Percentiles rank a stretch among this genome's conserved stretches.
These are phyloP conservation scores for Rhinoptilus africanus DNA, from an alignment of 2,113 vertebrate species.

Conservation along the genomic window DNA sequence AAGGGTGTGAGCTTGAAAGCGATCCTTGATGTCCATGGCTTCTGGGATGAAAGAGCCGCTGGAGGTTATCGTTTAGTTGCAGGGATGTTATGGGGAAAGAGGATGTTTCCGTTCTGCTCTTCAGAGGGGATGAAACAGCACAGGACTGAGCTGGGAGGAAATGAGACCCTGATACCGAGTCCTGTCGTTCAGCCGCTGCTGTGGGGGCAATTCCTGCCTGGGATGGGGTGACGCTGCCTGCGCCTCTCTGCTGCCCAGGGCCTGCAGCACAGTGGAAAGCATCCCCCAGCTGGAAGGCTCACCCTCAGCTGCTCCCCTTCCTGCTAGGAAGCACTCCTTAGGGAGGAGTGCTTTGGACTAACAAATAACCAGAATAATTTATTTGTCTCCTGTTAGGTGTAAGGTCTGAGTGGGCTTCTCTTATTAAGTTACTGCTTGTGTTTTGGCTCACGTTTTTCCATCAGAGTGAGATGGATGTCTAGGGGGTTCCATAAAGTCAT, in stretches of 20 bases:
- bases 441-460: neutral
- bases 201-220: fast-evolving
- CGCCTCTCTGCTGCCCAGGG: neutral
- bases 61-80: neutral
- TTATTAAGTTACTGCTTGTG: neutral
- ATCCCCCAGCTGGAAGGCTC: fast-evolving
- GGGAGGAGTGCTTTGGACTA: neutral
- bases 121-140: neutral
- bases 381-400: neutral
- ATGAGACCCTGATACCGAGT: neutral
- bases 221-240: fast-evolving
- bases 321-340: neutral
- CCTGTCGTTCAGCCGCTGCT: neutral
- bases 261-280: neutral
- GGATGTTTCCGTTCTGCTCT: neutral
- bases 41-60: neutral
- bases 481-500: neutral
- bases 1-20: neutral
- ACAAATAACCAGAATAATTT: neutral
- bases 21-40: neutral
- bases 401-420: neutral
- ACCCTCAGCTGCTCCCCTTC: neutral
- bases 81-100: neutral
- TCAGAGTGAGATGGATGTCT: neutral
- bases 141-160: neutral